Evolutionary conservation across 2,113 vertebrate species (phyloP).

Genomic region (Myocastor coypus): DNA sequence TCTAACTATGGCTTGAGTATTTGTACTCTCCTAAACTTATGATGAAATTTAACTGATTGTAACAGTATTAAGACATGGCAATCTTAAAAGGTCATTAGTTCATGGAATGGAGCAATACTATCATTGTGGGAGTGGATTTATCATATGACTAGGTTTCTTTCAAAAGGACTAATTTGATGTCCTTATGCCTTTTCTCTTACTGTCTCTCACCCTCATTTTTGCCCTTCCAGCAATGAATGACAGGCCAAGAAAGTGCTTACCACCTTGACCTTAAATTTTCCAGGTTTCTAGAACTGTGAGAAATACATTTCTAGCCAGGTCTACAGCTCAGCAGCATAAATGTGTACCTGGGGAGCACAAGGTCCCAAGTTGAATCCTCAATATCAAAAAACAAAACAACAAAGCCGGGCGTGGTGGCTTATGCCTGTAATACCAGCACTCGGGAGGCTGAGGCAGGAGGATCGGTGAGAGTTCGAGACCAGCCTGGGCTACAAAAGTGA

Average conservation of each 20-base stretch:
- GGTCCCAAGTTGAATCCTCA: too few species aligned
- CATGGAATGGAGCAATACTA: neutral
- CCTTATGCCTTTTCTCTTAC: neutral
- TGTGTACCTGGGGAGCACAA: too few species aligned
- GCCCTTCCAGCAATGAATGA: neutral
- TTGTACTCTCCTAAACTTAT: neutral
- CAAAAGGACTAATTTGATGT: neutral
- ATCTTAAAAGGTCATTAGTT: neutral
- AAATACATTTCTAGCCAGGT: neutral
- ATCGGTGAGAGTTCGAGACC: too few species aligned
- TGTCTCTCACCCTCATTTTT: neutral
- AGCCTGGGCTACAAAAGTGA: too few species aligned
- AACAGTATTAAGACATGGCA: neutral
- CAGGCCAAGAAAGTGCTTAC: neutral
- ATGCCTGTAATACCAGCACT: too few species aligned
- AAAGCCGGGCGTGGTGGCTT: too few species aligned
- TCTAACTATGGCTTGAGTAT: neutral
- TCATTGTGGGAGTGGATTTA: neutral
- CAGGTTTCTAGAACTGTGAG: neutral
- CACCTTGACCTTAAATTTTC: neutral
- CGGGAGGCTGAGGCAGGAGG: too few species aligned
- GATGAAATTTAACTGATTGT: neutral
- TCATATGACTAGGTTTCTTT: neutral
- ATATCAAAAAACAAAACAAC: too few species aligned
- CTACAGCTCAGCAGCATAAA: too few species aligned